Percentiles rank a stretch among this genome's conserved stretches.
These are phyloP conservation scores for Nomada lathburiana DNA, from an alignment of 2,888 invertebrate genomes.

Conservation along the genomic window DNA sequence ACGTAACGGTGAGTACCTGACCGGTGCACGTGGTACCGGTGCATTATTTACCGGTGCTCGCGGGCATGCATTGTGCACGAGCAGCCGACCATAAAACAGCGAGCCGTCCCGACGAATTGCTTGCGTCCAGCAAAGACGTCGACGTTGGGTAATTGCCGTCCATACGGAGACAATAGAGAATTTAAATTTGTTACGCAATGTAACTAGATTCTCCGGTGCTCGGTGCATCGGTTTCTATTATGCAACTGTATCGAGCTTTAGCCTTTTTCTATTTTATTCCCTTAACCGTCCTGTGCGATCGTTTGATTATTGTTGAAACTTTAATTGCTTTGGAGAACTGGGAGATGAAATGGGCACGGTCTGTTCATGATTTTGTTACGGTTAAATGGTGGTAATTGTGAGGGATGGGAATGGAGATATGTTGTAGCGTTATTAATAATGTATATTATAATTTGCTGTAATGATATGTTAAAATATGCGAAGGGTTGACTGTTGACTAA, in stretches of 20 bases:
- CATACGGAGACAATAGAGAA: slow-evolving; percentile 41
- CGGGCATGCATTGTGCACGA: slow-evolving; percentile 46
- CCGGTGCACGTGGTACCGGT: slow-evolving; percentile 20
- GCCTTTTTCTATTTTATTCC: neutral
- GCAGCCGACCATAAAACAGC: slow-evolving; percentile 46
- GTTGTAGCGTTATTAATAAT: too few species aligned
- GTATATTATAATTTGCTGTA: too few species aligned
- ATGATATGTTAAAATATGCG: too few species aligned
- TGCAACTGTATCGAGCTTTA: slow-evolving; percentile 2
- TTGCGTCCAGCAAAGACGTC: slow-evolving; percentile 39
- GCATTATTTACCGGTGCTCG: slow-evolving; percentile 38
- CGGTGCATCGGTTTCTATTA: slow-evolving; percentile 3
- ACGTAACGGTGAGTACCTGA: neutral
- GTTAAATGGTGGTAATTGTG: neutral
- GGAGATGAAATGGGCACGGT: too few species aligned
- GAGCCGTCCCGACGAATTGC: slow-evolving; percentile 26
- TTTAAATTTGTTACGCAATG: slow-evolving; percentile 42
- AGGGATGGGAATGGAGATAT: too few species aligned
- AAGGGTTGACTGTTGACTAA: too few species aligned
- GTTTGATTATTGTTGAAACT: neutral
- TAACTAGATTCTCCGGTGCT: slow-evolving; percentile 28
- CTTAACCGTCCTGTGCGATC: neutral
- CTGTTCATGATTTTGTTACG: neutral
- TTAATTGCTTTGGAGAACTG: neutral
- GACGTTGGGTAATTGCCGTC: slow-evolving; percentile 41